Conservation (phyloP, 2,888 invertebrate species). For the Ischnura elegans region DNA sequence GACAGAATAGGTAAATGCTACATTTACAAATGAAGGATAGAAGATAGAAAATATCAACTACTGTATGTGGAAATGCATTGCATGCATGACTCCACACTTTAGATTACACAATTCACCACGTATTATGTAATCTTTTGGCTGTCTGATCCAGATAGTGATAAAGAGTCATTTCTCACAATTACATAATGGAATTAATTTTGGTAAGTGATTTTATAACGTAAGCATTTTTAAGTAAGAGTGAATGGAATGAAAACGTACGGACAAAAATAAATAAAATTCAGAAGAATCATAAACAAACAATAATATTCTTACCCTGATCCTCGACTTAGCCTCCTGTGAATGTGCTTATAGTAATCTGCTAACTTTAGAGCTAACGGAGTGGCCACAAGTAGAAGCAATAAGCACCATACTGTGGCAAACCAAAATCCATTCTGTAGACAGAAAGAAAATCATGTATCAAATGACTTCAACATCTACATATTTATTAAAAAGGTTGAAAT, state of each 20-base stretch:
- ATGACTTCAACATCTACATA: background rate
- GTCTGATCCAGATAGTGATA: background rate
- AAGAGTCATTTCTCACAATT: background rate
- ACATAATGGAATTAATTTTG: background rate
- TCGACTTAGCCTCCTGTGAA: conserved; percentile 46
- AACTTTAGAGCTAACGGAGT: conserved; percentile 79
- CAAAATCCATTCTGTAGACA: conserved; percentile 84
- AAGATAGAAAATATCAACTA: no score
- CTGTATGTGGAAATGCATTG: no score
- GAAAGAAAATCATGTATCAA: background rate
- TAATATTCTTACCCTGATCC: conserved; percentile 25
- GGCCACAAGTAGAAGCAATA: conserved; percentile 81
- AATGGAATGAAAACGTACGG: no score
- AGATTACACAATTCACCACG: no score
- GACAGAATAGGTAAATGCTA: no score
- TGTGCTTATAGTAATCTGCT: conserved; percentile 75
- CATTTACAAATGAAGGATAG: no score
- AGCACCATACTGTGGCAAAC: conserved; percentile 83
- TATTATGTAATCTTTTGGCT: background rate
- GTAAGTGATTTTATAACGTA: background rate
- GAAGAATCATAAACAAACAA: background rate
- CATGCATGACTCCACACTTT: no score
- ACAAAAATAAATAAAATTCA: background rate
- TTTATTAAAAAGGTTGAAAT: no score
- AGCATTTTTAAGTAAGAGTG: no score